Evolutionary conservation across 2,888 invertebrate species (phyloP).

Genomic region (Venusia cambrica): DNA sequence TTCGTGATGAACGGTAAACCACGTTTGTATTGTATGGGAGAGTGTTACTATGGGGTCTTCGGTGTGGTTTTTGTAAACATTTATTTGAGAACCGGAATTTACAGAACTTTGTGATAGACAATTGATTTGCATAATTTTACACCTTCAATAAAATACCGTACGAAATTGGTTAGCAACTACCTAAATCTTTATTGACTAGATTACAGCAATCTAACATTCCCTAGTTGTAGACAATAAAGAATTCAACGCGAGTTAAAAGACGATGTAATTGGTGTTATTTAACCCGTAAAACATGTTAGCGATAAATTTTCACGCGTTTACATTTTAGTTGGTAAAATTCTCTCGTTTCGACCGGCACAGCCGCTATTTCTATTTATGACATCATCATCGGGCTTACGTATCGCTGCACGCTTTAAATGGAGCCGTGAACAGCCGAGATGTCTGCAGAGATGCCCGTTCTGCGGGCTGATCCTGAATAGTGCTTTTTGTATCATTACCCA

Average conservation of each 20-base stretch:
- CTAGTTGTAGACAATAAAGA: no score
- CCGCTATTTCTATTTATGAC: conserved; percentile 82
- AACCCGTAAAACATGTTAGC: conserved; percentile 40
- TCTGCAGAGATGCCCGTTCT: conserved; percentile 78
- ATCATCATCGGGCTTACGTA: conserved; percentile 81
- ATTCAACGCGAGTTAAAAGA: no score
- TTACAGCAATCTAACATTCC: no score
- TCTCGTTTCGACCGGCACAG: conserved; percentile 56
- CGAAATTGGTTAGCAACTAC: conserved; percentile 14
- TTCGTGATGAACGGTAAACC: no score
- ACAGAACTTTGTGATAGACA: no score
- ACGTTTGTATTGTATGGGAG: no score
- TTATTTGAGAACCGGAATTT: no score
- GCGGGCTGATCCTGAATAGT: conserved; percentile 76
- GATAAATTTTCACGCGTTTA: conserved; percentile 43
- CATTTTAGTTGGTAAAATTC: conserved; percentile 67
- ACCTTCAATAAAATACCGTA: conserved; percentile 13
- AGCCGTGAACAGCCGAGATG: conserved; percentile 64
- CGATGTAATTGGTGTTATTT: conserved; percentile 4
- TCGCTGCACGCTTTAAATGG: conserved; percentile 82
- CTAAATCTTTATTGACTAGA: no score
- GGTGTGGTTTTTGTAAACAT: conserved; percentile 3
- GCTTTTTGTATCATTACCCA: conserved; percentile 52
- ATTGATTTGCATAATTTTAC: conserved; percentile 21
- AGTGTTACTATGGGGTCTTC: conserved; percentile 5